These are phyloP conservation scores for Dicerorhinus sumatrensis DNA, from an alignment of 2,113 vertebrate species.

Conservation along the genomic window DNA sequence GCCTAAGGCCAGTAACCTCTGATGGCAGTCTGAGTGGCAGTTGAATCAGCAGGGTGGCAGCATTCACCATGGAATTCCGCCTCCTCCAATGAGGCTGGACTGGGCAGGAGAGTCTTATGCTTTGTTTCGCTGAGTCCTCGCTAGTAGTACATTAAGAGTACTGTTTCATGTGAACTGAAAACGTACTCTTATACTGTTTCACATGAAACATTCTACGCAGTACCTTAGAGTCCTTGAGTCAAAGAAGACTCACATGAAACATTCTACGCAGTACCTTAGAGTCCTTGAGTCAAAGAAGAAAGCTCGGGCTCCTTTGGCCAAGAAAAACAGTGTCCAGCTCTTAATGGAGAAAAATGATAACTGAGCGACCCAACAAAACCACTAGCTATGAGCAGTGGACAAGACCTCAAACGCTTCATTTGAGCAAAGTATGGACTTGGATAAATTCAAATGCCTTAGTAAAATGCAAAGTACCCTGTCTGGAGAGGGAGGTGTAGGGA, in stretches of 20 bases:
- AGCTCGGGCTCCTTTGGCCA: constrained; percentile 58
- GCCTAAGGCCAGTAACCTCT: constrained; percentile 74
- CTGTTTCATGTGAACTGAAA: no score
- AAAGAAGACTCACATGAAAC: constrained; percentile 55
- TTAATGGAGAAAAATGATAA: background rate
- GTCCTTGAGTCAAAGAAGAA: constrained; percentile 69
- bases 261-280: constrained; percentile 9
- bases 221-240: constrained; percentile 56
- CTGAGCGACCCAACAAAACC: constrained; percentile 58
- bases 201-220: constrained; percentile 28
- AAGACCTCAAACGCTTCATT: background rate
- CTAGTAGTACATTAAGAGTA: constrained; percentile 45
- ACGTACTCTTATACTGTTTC: no score
- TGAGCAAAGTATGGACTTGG: constrained; percentile 46
- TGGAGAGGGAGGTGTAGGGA: background rate
- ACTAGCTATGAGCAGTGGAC: constrained; percentile 6
- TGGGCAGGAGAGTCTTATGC: constrained; percentile 55
- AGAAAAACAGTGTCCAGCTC: constrained; percentile 54
- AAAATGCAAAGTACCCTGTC: constrained; percentile 60
- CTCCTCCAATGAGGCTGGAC: constrained; percentile 63
- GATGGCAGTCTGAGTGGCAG: constrained; percentile 63
- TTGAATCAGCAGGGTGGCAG: constrained; percentile 81
- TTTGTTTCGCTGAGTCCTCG: constrained; percentile 68
- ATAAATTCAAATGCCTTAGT: background rate
- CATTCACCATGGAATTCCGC: constrained; percentile 37